Conservation (phyloP, 1,140 invertebrate species). For the Megalonaias nervosa region DNA sequence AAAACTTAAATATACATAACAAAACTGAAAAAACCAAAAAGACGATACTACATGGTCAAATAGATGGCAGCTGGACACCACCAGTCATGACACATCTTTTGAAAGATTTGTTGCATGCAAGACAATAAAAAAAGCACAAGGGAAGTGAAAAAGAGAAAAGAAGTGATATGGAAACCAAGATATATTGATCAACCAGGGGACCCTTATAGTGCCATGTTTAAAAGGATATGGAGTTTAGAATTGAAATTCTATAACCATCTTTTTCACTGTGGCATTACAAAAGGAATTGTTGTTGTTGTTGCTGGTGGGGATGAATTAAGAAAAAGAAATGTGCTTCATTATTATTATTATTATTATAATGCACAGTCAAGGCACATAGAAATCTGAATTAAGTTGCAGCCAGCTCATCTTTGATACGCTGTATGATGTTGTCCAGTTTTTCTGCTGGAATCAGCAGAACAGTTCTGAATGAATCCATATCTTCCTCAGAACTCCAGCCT, state of each 20-base stretch:
- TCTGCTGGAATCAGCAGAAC: slow-evolving; percentile 20
- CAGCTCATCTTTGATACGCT: slow-evolving; percentile 23
- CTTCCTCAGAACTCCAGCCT: slow-evolving; percentile 32
- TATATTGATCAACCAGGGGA: too few relatives aligned
- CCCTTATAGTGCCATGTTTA: too few relatives aligned
- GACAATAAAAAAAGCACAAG: too few relatives aligned
- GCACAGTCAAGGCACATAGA: background rate
- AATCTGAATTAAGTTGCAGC: slow-evolving; percentile 13
- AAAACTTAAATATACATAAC: too few relatives aligned
- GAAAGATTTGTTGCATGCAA: too few relatives aligned
- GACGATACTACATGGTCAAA: too few relatives aligned
- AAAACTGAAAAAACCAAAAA: too few relatives aligned
- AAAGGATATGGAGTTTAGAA: too few relatives aligned
- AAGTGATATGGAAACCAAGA: too few relatives aligned
- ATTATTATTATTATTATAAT: background rate
- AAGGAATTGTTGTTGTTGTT: background rate
- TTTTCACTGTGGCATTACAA: background rate
- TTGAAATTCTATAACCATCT: background rate
- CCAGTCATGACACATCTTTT: too few relatives aligned
- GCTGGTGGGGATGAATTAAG: background rate
- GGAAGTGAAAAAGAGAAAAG: too few relatives aligned
- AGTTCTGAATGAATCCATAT: slow-evolving; percentile 31
- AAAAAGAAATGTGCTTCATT: background rate
- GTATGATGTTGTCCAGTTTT: slow-evolving; percentile 17
- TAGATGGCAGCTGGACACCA: too few relatives aligned